Conservation (phyloP, 2,113 vertebrate species). For the Corythornis madagascariensis region DNA sequence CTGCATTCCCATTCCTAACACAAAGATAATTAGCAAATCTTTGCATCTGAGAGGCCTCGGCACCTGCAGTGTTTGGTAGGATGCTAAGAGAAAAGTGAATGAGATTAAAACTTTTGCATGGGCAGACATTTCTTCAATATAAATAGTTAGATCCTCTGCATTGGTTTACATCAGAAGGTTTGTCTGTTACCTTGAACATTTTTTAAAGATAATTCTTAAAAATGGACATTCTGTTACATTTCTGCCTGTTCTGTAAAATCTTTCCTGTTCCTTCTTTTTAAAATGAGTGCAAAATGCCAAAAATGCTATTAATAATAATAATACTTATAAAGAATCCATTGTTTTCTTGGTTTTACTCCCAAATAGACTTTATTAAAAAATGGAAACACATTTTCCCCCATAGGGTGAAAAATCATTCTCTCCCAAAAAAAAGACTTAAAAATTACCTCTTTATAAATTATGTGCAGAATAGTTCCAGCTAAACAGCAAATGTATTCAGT, state of each 20-base stretch:
- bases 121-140: conserved; percentile 59
- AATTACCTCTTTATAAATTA: conserved; percentile 88
- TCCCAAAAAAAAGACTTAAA: conserved; percentile 68
- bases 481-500: conserved; percentile 80
- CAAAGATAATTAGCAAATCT: neutral
- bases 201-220: conserved; percentile 60
- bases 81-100: conserved; percentile 44
- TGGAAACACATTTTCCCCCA: conserved; percentile 66
- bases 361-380: conserved; percentile 55
- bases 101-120: conserved; percentile 40
- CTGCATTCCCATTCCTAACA: neutral
- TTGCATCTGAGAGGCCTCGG: conserved; percentile 1
- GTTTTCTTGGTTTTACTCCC: conserved; percentile 57
- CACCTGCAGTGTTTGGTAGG: neutral
- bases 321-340: conserved; percentile 62
- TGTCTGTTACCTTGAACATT: conserved; percentile 62
- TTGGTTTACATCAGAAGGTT: conserved; percentile 65
- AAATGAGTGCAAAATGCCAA: conserved; percentile 70
- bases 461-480: conserved; percentile 82
- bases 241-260: conserved; percentile 70
- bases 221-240: conserved; percentile 67
- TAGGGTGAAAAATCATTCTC: conserved; percentile 70
- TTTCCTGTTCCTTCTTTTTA: conserved; percentile 66
- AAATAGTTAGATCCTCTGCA: conserved; percentile 48
- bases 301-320: conserved; percentile 41